Percentiles rank a stretch among this genome's conserved stretches.
These are phyloP conservation scores for Hydrophis major DNA, from an alignment of 2,797 vertebrate genomes.

Conservation along the genomic window DNA sequence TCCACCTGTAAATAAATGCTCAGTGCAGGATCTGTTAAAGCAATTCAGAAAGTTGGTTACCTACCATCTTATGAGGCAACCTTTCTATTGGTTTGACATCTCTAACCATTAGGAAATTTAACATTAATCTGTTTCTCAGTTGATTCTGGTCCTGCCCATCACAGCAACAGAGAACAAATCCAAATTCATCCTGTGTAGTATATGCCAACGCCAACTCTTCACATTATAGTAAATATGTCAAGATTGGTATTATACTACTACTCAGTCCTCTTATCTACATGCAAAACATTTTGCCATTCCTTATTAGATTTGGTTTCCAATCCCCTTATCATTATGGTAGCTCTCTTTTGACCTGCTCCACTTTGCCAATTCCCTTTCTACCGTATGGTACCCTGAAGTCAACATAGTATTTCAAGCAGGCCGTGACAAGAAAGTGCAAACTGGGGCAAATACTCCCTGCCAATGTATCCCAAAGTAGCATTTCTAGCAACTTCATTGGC, in stretches of 20 bases:
- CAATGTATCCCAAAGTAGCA: background rate
- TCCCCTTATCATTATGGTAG: background rate
- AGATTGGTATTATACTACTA: background rate
- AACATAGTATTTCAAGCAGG: background rate
- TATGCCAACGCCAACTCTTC: background rate
- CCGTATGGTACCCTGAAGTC: background rate
- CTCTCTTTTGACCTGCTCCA: background rate
- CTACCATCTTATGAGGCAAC: background rate
- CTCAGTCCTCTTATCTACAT: background rate
- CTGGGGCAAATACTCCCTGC: background rate
- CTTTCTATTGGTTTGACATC: background rate
- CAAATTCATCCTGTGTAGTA: background rate
- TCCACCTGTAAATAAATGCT: background rate
- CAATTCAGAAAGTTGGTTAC: background rate
- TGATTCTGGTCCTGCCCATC: background rate
- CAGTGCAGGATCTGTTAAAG: background rate
- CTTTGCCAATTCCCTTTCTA: background rate
- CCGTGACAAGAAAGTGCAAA: background rate
- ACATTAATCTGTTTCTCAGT: background rate
- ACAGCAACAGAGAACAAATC: background rate
- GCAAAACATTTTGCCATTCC: background rate
- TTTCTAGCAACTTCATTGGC: background rate
- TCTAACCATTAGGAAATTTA: background rate
- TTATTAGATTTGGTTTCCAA: background rate
- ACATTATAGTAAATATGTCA: background rate